These are phyloP conservation scores for Mus minutoides DNA, from an alignment of 2,797 vertebrate species.

Conservation along the genomic window DNA sequence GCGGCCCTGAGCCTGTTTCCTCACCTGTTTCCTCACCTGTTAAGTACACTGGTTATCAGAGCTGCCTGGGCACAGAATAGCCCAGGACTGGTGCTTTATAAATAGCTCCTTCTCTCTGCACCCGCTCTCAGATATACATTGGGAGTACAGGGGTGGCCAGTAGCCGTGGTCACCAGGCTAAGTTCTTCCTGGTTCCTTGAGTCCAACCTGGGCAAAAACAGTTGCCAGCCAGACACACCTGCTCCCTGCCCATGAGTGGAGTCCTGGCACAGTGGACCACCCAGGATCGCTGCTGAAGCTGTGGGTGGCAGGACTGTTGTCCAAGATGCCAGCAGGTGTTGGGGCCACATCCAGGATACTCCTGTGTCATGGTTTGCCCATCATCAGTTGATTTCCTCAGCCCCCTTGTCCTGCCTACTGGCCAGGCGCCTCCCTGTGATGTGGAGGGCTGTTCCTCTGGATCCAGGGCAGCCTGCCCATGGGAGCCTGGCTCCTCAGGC, in stretches of 20 bases:
- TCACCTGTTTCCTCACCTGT: background rate
- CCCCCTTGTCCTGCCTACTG: background rate
- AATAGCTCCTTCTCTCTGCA: rapidly evolving
- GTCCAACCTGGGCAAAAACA: background rate
- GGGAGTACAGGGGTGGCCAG: too few species aligned
- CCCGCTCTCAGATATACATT: too few species aligned
- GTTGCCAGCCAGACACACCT: background rate
- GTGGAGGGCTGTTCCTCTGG: background rate
- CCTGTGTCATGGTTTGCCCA: background rate
- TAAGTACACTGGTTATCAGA: too few species aligned
- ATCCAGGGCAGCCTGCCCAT: background rate
- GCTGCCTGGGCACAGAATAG: background rate
- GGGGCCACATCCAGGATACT: background rate
- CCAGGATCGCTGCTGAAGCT: too few species aligned
- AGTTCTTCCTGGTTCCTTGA: background rate
- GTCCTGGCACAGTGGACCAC: rapidly evolving
- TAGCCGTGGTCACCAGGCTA: background rate
- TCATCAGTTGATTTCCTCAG: too few species aligned
- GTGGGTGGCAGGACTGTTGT: background rate
- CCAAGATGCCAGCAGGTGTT: rapidly evolving
- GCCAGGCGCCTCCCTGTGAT: background rate
- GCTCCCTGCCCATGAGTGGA: rapidly evolving
- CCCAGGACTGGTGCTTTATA: rapidly evolving
- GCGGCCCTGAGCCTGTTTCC: background rate
- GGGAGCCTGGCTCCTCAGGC: background rate